phyloP scores from a whole-genome alignment of 1,140 invertebrate genomes.

The Triops cancriformis region DNA sequence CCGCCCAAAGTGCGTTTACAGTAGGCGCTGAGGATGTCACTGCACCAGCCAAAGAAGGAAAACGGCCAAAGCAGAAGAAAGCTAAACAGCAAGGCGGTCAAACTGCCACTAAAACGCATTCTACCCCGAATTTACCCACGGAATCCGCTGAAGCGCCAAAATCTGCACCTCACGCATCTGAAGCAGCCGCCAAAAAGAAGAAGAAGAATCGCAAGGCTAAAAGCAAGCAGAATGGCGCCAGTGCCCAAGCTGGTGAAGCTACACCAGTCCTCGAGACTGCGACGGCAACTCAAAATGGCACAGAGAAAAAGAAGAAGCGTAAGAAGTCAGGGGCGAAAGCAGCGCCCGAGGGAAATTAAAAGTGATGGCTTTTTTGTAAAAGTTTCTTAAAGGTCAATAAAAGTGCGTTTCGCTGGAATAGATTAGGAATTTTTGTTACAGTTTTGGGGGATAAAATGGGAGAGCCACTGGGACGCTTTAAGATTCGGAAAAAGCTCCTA shows the following conservation, averaged over 20 bases:
- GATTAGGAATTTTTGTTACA: background rate
- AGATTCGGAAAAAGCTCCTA: background rate
- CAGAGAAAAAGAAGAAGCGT: background rate
- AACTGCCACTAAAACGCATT: background rate
- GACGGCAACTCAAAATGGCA: background rate
- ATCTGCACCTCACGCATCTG: background rate
- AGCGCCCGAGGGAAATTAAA: background rate
- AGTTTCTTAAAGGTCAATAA: constrained; percentile 7
- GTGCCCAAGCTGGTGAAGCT: background rate
- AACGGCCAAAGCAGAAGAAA: background rate
- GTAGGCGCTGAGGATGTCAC: background rate
- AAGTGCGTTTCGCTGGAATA: background rate
- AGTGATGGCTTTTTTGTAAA: background rate
- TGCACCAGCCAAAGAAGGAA: background rate
- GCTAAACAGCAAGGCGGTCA: background rate
- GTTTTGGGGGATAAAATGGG: background rate
- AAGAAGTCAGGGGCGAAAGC: background rate
- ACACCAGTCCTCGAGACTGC: background rate
- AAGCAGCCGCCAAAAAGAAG: background rate
- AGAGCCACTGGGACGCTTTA: background rate
- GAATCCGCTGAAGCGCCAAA: background rate
- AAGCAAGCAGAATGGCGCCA: background rate
- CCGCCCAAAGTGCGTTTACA: background rate
- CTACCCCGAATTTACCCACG: background rate
- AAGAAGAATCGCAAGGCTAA: background rate